A percentile compares a stretch with the other conserved stretches of the same genome.
Conservation (phyloP, 2,797 vertebrate species). For the Rhabdomys pumilio region DNA sequence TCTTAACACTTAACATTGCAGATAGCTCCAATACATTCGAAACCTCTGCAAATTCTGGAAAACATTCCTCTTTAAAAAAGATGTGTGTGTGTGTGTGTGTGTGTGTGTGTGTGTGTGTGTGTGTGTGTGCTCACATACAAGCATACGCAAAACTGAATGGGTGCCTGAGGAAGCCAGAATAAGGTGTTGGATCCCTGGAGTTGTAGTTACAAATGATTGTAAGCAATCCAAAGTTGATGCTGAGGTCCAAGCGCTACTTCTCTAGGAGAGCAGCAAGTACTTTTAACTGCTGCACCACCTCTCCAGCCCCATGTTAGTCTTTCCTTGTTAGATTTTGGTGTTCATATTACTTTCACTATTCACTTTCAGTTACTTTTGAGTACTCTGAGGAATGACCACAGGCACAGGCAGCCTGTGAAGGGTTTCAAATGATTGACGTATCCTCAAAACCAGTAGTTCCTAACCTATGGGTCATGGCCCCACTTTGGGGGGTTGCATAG, state of each 20-base stretch:
- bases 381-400: background rate
- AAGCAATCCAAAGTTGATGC: background rate
- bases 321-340: background rate
- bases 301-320: background rate
- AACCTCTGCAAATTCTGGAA: background rate
- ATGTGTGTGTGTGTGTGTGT: background rate
- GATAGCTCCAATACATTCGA: background rate
- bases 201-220: background rate
- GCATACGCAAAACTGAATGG: background rate
- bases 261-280: too few species aligned
- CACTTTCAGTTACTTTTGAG: background rate
- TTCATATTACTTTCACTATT: conserved; percentile 22
- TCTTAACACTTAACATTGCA: background rate
- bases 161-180: background rate
- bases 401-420: background rate
- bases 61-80: background rate
- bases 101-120: background rate
- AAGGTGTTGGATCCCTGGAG: background rate
- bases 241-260: background rate
- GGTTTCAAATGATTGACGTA: background rate
- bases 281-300: background rate
- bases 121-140: fast-evolving
- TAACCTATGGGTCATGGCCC: background rate
- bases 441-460: background rate
- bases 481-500: background rate